Evolutionary conservation across 2,113 vertebrate species (phyloP).

Genomic region (Myotis lucifugus): DNA sequence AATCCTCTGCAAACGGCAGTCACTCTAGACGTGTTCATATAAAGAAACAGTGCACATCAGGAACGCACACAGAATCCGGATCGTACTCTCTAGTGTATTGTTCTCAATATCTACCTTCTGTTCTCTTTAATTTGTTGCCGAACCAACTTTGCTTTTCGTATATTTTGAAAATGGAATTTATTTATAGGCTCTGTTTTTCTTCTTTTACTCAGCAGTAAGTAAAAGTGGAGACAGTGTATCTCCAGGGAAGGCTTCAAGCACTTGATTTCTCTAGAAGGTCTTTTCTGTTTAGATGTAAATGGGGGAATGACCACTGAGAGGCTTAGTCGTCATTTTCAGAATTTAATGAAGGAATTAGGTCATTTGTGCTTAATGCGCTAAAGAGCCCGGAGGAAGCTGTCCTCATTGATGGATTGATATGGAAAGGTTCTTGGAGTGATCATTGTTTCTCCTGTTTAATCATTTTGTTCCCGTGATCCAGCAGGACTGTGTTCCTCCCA

Average conservation of each 20-base stretch:
- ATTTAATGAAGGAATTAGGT: slow-evolving; percentile 60
- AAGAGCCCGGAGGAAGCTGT: background rate
- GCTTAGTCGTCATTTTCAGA: slow-evolving; percentile 48
- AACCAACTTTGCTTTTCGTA: background rate
- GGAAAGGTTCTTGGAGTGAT: background rate
- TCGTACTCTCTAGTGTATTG: accelerated
- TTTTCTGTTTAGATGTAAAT: slow-evolving; percentile 21
- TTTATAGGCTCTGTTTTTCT: background rate
- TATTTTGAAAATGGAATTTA: background rate
- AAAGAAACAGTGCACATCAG: background rate
- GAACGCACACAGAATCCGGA: background rate
- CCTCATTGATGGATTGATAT: background rate
- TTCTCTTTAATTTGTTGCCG: background rate
- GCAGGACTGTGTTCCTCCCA: background rate
- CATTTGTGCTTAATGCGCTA: slow-evolving; percentile 43
- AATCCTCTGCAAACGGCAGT: slow-evolving; percentile 27
- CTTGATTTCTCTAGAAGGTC: slow-evolving; percentile 40
- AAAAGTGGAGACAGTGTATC: background rate
- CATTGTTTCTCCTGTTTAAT: background rate
- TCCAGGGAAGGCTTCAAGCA: background rate
- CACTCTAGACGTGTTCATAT: background rate
- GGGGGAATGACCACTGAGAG: slow-evolving; percentile 8
- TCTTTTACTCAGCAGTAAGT: background rate
- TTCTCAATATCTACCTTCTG: background rate
- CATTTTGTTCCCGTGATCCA: background rate